Evolutionary conservation across 2,113 vertebrate genomes (phyloP).

Genomic region (Piliocolobus tephrosceles): DNA sequence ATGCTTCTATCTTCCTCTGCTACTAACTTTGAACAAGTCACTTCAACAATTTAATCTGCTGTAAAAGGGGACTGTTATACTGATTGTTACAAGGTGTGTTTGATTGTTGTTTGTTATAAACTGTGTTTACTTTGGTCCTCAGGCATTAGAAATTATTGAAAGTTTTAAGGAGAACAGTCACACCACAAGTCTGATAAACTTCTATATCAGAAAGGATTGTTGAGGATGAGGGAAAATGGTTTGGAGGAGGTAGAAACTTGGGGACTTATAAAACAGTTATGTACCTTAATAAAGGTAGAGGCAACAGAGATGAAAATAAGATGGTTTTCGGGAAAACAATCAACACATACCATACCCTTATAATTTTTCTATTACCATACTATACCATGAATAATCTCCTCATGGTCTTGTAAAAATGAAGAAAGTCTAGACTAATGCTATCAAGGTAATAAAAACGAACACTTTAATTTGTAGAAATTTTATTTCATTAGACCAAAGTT

Average conservation of each 20-base stretch:
- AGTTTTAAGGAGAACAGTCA: neutral
- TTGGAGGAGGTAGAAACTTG: neutral
- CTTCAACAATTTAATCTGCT: neutral
- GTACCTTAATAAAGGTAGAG: conserved; percentile 17
- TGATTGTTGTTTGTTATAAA: neutral
- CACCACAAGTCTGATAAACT: neutral
- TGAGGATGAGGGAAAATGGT: neutral
- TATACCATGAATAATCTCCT: neutral
- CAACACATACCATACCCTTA: neutral
- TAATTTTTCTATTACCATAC: neutral
- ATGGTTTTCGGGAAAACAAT: neutral
- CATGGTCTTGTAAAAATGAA: neutral
- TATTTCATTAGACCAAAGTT: conserved; percentile 35
- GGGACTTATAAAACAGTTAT: neutral
- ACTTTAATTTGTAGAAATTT: neutral
- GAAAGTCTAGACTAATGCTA: conserved; percentile 10
- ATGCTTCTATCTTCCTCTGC: neutral
- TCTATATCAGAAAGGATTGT: neutral
- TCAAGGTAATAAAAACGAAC: conserved; percentile 5
- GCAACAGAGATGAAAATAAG: neutral
- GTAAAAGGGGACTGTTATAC: neutral
- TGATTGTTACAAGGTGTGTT: neutral
- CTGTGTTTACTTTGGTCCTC: neutral
- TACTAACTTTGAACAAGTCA: neutral
- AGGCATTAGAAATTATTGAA: neutral